phyloP scores from a whole-genome alignment of 2,113 vertebrate species.

The Bubo bubo region DNA sequence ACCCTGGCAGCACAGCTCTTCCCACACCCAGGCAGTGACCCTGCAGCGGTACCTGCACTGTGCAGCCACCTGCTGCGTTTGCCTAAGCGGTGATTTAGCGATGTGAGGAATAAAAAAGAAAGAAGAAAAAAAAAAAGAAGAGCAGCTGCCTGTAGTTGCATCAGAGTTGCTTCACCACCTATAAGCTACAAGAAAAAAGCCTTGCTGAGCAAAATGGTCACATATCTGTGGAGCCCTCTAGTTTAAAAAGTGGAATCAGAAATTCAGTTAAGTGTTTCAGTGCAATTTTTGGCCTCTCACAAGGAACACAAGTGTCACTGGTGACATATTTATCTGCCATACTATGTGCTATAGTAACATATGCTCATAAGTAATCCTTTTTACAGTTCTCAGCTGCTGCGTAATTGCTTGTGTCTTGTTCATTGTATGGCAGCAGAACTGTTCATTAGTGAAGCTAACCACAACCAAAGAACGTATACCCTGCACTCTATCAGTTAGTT shows the following conservation, averaged over 20 bases:
- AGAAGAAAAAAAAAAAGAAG: not conserved
- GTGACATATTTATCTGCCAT: not conserved
- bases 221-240: not conserved
- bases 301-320: not conserved
- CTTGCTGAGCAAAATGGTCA: not conserved
- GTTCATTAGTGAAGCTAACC: not conserved
- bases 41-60: rapidly evolving
- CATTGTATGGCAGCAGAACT: not conserved
- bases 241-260: not conserved
- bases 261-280: not conserved
- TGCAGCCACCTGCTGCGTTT: rapidly evolving
- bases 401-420: not conserved
- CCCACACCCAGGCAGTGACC: not conserved
- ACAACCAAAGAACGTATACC: not conserved
- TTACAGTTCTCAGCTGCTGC: not conserved
- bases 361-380: not conserved
- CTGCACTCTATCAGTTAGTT: not conserved
- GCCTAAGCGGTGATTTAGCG: not conserved
- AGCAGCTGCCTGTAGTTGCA: not conserved
- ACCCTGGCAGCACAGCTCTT: not conserved
- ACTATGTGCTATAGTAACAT: not conserved
- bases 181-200: not conserved
- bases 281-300: not conserved
- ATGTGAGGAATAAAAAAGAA: not conserved
- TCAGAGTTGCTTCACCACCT: not conserved